Conservation (phyloP, 2,888 invertebrate genomes). For the Xestia c-nigrum region DNA sequence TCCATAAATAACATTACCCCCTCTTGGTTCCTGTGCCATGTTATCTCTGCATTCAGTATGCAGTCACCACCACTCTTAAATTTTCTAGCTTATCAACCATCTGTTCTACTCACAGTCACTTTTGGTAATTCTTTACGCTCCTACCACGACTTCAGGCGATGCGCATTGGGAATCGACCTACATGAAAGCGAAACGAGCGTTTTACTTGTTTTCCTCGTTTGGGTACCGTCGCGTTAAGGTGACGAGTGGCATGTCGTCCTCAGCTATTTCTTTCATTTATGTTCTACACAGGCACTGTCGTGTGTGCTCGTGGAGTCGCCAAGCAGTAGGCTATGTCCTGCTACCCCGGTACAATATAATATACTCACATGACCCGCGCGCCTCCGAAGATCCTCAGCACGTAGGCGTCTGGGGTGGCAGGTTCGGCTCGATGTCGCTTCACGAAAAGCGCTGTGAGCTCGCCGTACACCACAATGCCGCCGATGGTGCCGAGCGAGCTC, state of each 20-base stretch:
- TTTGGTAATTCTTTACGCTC: background rate
- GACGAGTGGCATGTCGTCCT: background rate
- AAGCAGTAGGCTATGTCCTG: background rate
- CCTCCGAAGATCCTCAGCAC: constrained; percentile 89
- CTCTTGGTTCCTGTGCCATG: background rate
- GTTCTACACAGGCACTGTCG: background rate
- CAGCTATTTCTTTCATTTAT: background rate
- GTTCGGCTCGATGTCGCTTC: constrained; percentile 82
- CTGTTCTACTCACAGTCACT: too few relatives aligned
- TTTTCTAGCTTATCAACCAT: background rate
- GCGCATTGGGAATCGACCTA: background rate
- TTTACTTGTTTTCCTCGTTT: background rate
- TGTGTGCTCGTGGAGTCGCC: background rate
- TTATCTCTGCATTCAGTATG: background rate
- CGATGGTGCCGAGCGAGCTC: constrained; percentile 84
- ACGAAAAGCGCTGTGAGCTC: constrained; percentile 91
- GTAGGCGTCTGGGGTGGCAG: constrained; percentile 81
- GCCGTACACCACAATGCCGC: constrained; percentile 91
- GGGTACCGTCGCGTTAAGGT: too few relatives aligned
- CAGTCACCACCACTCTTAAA: background rate
- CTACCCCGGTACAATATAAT: background rate
- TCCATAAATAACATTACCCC: background rate
- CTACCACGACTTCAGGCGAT: background rate
- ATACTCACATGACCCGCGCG: constrained; percentile 83
- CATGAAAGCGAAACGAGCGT: background rate